phyloP scores from a whole-genome alignment of 2,797 vertebrate species.

The Diplodus sargus region DNA sequence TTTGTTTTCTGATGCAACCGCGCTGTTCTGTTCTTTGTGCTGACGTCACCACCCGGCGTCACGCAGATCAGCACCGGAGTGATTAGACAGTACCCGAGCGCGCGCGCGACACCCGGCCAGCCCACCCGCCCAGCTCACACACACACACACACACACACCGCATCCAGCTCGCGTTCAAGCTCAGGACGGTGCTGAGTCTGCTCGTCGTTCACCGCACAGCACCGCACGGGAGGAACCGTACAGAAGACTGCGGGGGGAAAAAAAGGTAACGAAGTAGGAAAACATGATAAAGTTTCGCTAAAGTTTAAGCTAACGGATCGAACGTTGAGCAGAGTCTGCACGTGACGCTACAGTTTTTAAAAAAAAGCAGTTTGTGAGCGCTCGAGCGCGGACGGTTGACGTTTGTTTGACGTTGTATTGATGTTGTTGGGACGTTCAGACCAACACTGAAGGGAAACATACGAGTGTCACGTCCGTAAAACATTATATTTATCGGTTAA shows the following conservation, averaged over 20 bases:
- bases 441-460: not conserved
- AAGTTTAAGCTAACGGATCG: no score
- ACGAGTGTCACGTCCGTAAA: rapidly evolving
- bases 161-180: slow-evolving; percentile 5
- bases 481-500: not conserved
- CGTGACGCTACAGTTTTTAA: no score
- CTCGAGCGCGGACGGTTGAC: no score
- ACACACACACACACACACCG: not conserved
- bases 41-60: slow-evolving; percentile 25
- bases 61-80: slow-evolving; percentile 20
- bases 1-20: not conserved
- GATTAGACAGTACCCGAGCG: slow-evolving; percentile 17
- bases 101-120: slow-evolving; percentile 2
- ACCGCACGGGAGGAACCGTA: no score
- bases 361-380: no score
- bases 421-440: not conserved
- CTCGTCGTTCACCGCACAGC: not conserved
- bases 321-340: no score
- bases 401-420: no score
- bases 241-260: no score
- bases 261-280: slow-evolving; percentile 16
- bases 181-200: not conserved
- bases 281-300: rapidly evolving
- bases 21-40: no score
- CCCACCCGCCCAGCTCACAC: not conserved